Evolutionary conservation across 2,888 invertebrate genomes (phyloP), one percentile per base, ranked within the genome.

Genomic region (Adelognathus sp.): DNA sequence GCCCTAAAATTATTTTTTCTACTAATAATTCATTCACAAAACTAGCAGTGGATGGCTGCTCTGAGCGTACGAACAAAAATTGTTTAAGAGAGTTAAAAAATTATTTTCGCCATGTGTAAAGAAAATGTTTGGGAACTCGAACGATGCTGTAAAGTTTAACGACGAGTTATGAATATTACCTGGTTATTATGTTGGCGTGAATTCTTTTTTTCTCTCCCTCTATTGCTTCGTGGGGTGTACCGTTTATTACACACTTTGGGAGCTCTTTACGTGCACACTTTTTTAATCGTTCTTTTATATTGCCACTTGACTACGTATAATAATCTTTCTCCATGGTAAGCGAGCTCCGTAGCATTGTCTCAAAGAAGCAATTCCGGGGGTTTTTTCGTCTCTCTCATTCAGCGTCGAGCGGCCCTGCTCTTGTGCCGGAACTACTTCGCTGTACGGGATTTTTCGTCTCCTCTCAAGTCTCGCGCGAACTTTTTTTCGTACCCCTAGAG

Each of bases 231-330:
- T 11, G 52, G 41, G 63, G 16, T 63, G 63, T 61, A 54, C 54
- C 61, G 61, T 71, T 71, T 39, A 61, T 52, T 39, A 46, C 52
- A n/a, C n/a, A 61, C 39, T 71, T 71, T 36, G 27, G 39, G n/a
- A 61, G 60, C 41, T 61, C 63, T 71, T 63, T 46, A 71, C 52
- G 61, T 36, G 31, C 39, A 11, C 33, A 64, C 39, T 61, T 58
- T n/a, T 64, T 56, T 56, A 73, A 56, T 73, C 21, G 64, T 46
- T 46, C 54, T 64, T 73, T 31, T 56, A 54, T 56, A 56, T 64
- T 64, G 41, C 31, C 56, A 31, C 64, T 64, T 44, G 18, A 24
- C 52, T 41, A 18, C 33, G 56, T 64, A 24, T 50, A 73, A 73
- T 44, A 64, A 44, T 31, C 44, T 73, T 73, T 56, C 46, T 56